Evolutionary conservation across 2,797 vertebrate species (phyloP).

Genomic region (Agapornis canus): DNA sequence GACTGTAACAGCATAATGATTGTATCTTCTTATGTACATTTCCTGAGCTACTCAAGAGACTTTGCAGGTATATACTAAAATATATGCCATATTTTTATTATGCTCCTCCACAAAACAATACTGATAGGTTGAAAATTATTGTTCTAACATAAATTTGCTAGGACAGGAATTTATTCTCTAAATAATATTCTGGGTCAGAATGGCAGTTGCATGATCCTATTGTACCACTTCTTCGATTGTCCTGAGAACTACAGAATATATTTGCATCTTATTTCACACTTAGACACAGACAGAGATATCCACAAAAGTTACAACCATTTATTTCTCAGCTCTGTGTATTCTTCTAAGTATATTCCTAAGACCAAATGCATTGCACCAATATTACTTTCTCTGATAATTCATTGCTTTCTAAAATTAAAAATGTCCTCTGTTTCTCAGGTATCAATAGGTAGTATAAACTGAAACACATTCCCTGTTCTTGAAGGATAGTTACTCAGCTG

Average conservation of each 20-base stretch:
- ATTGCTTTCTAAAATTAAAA: slow-evolving; percentile 43
- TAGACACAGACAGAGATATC: slow-evolving; percentile 4
- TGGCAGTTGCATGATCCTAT: not conserved
- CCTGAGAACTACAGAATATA: slow-evolving; percentile 34
- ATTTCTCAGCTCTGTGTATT: not conserved
- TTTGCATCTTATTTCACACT: slow-evolving; percentile 39
- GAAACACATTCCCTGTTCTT: slow-evolving; percentile 21
- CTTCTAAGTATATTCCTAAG: not conserved
- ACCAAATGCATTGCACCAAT: not conserved
- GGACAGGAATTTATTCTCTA: not conserved
- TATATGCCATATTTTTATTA: not conserved
- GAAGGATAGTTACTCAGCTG: slow-evolving; percentile 1
- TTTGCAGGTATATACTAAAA: not conserved
- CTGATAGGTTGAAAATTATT: slow-evolving; percentile 8
- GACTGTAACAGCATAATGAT: slow-evolving; percentile 1
- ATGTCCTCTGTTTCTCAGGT: slow-evolving; percentile 22
- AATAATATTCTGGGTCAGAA: slow-evolving; percentile 13
- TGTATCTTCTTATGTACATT: not conserved
- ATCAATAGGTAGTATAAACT: slow-evolving; percentile 24
- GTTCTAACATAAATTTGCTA: not conserved
- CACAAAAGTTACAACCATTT: slow-evolving; percentile 22
- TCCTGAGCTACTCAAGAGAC: not conserved
- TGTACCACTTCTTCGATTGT: slow-evolving; percentile 13
- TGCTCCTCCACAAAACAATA: slow-evolving; percentile 13
- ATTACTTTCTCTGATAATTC: slow-evolving; percentile 27